Conservation (phyloP, 2,797 vertebrate genomes). For the Hipposideros larvatus region DNA sequence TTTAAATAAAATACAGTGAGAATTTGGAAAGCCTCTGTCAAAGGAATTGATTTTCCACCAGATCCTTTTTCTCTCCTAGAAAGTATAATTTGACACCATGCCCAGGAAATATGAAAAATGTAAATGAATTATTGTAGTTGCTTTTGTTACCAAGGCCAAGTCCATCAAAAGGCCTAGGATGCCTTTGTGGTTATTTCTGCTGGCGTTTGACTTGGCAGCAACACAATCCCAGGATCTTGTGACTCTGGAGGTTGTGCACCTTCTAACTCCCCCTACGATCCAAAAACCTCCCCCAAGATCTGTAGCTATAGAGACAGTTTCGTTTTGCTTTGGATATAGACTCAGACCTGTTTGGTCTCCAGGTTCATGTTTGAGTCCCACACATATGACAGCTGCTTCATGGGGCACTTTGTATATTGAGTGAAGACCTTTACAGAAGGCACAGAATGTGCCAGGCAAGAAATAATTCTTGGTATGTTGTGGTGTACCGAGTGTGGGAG, state of each 20-base stretch:
- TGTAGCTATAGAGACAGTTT: not conserved
- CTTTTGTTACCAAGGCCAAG: not conserved
- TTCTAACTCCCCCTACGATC: not conserved
- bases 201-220: not conserved
- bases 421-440: not conserved
- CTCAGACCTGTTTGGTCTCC: not conserved
- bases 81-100: conserved; percentile 54
- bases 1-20: conserved; percentile 46
- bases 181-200: conserved; percentile 9
- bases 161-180: not conserved
- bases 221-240: not conserved
- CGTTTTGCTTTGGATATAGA: conserved; percentile 11
- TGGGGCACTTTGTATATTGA: not conserved
- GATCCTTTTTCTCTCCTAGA: conserved; percentile 39
- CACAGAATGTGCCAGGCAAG: not conserved
- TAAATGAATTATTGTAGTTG: not conserved
- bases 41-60: conserved; percentile 11
- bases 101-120: conserved; percentile 20
- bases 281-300: not conserved
- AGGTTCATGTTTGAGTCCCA: not conserved
- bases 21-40: conserved; percentile 27
- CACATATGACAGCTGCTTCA: not conserved
- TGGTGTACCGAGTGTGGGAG: not conserved
- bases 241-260: not conserved
- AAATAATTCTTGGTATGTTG: not conserved